Percentiles rank a stretch among this genome's conserved stretches.
phyloP scores from a whole-genome alignment of 2,888 invertebrate genomes.

The Napeogenes sylphis region DNA sequence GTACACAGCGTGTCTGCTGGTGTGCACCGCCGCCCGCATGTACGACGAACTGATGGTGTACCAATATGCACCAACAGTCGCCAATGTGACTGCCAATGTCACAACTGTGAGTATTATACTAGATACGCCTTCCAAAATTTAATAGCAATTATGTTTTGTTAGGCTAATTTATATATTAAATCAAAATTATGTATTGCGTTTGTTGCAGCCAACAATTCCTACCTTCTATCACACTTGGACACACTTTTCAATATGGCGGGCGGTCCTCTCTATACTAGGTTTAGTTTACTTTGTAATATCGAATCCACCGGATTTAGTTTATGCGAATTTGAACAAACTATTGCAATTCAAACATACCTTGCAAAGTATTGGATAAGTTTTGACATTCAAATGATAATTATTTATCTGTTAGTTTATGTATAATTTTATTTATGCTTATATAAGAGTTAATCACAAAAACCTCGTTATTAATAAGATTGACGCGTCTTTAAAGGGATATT shows the following conservation, averaged over 20 bases:
- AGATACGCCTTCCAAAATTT: not conserved
- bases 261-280: constrained; percentile 76
- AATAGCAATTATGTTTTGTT: not conserved
- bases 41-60: constrained; percentile 74
- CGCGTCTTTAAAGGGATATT: too few relatives aligned
- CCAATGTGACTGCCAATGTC: constrained; percentile 55
- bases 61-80: constrained; percentile 56
- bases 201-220: constrained; percentile 71
- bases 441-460: too few relatives aligned
- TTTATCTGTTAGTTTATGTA: not conserved
- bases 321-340: constrained; percentile 67
- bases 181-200: constrained; percentile 4
- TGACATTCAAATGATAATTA: constrained; percentile 17
- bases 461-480: too few relatives aligned
- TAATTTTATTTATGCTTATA: too few relatives aligned
- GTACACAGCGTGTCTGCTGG: constrained; percentile 64
- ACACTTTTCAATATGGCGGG: constrained; percentile 79
- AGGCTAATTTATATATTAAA: not conserved
- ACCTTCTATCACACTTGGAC: constrained; percentile 79
- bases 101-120: constrained; percentile 53
- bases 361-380: constrained; percentile 68
- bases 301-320: constrained; percentile 73
- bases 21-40: constrained; percentile 64
- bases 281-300: constrained; percentile 77
- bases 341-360: constrained; percentile 67